A percentile compares a stretch with the other conserved stretches of the same genome.
Evolutionary conservation across 2,113 vertebrate species (phyloP).

Genomic region (Coptodon rendalli): DNA sequence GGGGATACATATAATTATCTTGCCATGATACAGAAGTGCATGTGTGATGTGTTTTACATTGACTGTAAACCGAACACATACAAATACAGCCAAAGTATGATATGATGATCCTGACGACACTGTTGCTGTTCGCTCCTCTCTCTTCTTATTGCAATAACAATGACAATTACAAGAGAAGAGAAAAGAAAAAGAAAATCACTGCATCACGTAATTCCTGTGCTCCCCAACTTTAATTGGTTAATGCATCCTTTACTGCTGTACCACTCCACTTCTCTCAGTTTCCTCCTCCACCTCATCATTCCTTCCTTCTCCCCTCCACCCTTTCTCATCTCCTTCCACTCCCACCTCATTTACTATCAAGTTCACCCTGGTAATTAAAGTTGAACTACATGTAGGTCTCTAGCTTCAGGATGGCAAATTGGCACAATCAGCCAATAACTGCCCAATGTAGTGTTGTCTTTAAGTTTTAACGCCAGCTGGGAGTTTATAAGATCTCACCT

Average conservation of each 20-base stretch:
- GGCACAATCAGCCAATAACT: conserved; percentile 23
- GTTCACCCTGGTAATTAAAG: conserved; percentile 60
- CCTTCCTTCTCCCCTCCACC: background rate
- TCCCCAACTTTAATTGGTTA: conserved; percentile 85
- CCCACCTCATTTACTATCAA: conserved; percentile 41
- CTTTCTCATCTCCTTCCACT: conserved; percentile 48
- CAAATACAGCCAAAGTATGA: conserved; percentile 47
- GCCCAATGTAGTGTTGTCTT: background rate
- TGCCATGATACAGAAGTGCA: conserved; percentile 24
- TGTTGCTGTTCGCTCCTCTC: conserved; percentile 46
- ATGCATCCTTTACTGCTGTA: conserved; percentile 78
- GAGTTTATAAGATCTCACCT: background rate
- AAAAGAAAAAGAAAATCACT: conserved; percentile 69
- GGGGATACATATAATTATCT: conserved; percentile 40
- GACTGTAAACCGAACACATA: background rate
- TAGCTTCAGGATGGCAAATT: conserved; percentile 10
- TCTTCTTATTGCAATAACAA: conserved; percentile 74
- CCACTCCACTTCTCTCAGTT: conserved; percentile 32
- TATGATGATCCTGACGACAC: conserved; percentile 61
- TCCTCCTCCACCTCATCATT: conserved; percentile 27
- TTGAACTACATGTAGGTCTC: conserved; percentile 45
- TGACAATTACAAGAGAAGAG: conserved; percentile 77
- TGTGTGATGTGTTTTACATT: conserved; percentile 13
- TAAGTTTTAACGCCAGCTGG: background rate
- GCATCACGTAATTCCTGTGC: conserved; percentile 74